Base-by-base conservation (phyloP, 1,140 invertebrate species). In the Apis laboriosa region DNA sequence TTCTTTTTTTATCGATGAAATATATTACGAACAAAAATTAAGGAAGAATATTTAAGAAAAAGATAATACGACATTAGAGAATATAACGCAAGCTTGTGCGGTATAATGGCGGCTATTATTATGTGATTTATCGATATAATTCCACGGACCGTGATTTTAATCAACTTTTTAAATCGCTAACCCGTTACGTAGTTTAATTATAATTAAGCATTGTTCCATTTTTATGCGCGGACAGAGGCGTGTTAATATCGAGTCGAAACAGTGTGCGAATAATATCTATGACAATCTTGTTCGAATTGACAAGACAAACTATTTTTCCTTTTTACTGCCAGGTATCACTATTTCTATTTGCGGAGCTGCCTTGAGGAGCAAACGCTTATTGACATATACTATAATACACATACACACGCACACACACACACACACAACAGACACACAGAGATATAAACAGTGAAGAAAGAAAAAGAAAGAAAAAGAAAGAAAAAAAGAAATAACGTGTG, bases 261-360 rank as follows among this genome's bases (percentile, higher is more conserved):
- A 43, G 56, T 21, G 68, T 17, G 75, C 68, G 76, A 82, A 56
- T 43, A 43, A 43, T 86, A 78, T 84, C 61, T 76, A 84, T 56
- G 86, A 87, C 86, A 86, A 87, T 87, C 86, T 83, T 87, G 80
- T 74, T 87, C 81, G 76, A 81, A 72, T 73, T 60, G 86, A 84
- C 73, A 80, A 79, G 60, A 79, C 11, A 53, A 83, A 87, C 78
- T 78, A 77, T 80, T 86, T 85, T 89, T 80, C 72, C 49, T 68
- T 81, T 86, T 88, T 87, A 88, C 87, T 88, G 87, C 89, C 87
- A 90, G 89, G 83, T 90, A 87, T 90, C 84, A 87, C 87, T 84
- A 70, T 84, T 70, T 86, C 72, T 56, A 67, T 75, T 63, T 63
- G 77, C 70, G 73, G 79, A 84, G 88, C 87, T 89, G 85, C 83